Evolutionary conservation across 2,113 vertebrate genomes (phyloP).

Genomic region (Petromus typicus): DNA sequence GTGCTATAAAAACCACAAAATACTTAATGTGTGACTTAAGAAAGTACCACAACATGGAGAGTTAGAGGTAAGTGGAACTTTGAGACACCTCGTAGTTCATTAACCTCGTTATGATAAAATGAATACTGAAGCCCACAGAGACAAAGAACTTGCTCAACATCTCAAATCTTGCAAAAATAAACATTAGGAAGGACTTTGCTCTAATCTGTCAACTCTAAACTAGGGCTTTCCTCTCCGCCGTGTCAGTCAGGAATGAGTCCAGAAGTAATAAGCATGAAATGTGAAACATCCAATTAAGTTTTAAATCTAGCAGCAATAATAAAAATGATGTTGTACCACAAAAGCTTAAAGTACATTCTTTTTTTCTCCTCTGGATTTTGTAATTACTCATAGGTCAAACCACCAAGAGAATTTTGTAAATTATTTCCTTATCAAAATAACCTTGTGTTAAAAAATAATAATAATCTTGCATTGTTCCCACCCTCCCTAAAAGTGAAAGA

Average conservation of each 20-base stretch:
- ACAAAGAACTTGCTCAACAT: background rate
- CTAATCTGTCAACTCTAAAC: background rate
- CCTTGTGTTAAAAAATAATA: background rate
- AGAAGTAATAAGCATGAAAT: background rate
- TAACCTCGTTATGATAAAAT: background rate
- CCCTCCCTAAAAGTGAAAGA: background rate
- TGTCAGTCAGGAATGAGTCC: background rate
- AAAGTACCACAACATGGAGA: background rate
- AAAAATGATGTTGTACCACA: background rate
- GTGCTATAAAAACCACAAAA: conserved; percentile 15
- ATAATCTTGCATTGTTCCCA: background rate
- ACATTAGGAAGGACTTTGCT: background rate
- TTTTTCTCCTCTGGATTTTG: background rate
- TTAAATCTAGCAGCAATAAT: background rate
- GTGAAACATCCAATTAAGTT: background rate
- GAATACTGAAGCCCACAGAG: background rate
- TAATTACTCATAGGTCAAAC: background rate
- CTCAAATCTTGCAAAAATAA: background rate
- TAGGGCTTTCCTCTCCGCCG: background rate
- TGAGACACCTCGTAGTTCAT: background rate
- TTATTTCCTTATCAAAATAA: background rate
- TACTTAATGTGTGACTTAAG: background rate
- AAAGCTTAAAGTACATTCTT: background rate
- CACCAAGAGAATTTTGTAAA: background rate
- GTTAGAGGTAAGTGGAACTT: background rate